A percentile compares a stretch with the other conserved stretches of the same genome.
Evolutionary conservation across 2,113 vertebrate genomes (phyloP).

Genomic region (Tragelaphus strepsiceros): DNA sequence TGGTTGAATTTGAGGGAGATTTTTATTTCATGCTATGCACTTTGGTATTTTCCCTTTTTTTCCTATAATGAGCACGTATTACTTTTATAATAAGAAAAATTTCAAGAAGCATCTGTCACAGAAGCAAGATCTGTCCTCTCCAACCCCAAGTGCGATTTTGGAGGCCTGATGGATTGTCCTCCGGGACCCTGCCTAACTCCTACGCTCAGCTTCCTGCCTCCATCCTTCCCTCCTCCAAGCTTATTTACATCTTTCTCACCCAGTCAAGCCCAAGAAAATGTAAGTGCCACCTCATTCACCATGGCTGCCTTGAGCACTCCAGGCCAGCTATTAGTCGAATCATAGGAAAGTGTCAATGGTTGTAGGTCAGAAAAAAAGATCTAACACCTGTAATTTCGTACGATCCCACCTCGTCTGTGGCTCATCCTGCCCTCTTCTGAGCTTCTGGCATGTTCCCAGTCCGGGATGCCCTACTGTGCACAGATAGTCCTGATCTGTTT

Average conservation of each 20-base stretch:
- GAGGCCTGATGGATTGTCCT: background rate
- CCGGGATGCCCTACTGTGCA: background rate
- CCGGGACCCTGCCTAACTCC: background rate
- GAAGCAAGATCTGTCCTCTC: background rate
- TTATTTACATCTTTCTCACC: background rate
- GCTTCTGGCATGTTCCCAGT: background rate
- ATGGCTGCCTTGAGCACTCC: background rate
- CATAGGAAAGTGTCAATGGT: background rate
- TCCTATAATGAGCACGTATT: background rate
- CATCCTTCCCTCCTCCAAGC: background rate
- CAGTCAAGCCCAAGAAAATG: background rate
- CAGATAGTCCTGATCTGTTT: rapidly evolving
- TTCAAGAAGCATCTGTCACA: background rate
- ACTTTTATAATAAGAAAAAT: background rate
- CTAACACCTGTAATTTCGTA: rapidly evolving
- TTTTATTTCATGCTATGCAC: background rate
- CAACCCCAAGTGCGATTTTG: no score
- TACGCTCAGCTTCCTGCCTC: background rate
- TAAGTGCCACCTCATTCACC: background rate
- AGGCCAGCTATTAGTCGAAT: background rate
- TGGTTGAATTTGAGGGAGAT: background rate
- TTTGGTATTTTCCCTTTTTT: background rate
- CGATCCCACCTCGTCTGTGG: background rate
- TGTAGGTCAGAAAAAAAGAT: background rate
- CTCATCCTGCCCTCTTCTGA: background rate